phyloP scores from a whole-genome alignment of 2,888 invertebrate genomes.

The Drosophila niveifrons region DNA sequence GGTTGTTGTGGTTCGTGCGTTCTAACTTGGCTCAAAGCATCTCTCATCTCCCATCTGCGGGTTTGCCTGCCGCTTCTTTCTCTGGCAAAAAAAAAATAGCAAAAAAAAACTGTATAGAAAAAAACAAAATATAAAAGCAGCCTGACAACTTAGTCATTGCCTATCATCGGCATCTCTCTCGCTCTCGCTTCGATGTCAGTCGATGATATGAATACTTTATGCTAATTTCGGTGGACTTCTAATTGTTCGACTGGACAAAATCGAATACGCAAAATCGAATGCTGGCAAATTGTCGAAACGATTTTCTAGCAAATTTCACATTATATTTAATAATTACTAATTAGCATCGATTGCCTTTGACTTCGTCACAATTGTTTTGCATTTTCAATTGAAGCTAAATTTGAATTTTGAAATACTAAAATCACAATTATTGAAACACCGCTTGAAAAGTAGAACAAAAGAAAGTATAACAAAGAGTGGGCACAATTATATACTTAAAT shows the following conservation, averaged over 20 bases:
- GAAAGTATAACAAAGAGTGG: background rate
- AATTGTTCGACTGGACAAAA: constrained; percentile 9
- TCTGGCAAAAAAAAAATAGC: background rate
- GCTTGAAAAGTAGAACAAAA: background rate
- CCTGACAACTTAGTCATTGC: constrained; percentile 9
- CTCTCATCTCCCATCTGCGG: background rate
- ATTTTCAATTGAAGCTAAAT: too few species aligned
- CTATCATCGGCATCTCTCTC: background rate
- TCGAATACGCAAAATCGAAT: constrained; percentile 5
- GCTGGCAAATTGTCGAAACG: background rate
- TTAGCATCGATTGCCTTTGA: background rate
- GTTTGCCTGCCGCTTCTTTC: background rate
- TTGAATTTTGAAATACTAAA: too few species aligned
- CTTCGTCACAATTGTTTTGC: too few species aligned
- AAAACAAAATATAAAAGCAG: background rate
- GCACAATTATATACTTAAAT: background rate
- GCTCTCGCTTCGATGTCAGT: constrained; percentile 12
- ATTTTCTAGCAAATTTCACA: background rate
- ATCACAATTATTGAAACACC: too few species aligned
- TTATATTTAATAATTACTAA: background rate
- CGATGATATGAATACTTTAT: constrained; percentile 12
- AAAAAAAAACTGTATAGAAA: background rate
- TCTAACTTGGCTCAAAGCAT: constrained; percentile 16
- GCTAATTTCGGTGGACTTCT: constrained; percentile 12
- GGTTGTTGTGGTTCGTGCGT: constrained; percentile 1